Base-by-base conservation (phyloP, 2,797 vertebrate genomes). In the Tachyglossus aculeatus region DNA sequence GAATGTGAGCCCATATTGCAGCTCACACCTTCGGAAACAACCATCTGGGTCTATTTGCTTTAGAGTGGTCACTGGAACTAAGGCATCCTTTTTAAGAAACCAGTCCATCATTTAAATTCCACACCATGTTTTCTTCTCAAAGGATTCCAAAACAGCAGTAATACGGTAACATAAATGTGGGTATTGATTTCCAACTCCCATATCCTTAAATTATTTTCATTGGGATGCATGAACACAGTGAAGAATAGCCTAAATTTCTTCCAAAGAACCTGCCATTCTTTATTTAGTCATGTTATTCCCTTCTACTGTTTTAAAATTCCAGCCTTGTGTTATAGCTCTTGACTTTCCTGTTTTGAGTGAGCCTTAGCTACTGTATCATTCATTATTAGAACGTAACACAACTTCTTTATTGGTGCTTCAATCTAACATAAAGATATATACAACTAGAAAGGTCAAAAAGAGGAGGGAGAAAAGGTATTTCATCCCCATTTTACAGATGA, bases 21-120 rank as follows among this genome's bases (percentile, higher is more conserved):
- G 37, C 65, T 83, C 77, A 80, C 63, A 75, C 71, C 80, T 78
- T 56, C 21, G 54, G 37, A 71, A 45, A 50, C 47, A 43, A 38
- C 53, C 50, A 86, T 75, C 78, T 60, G 71, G 64, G 62, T 31
- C 68, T 80, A 81, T 59, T 67, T 14, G 61, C 54, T 59, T 43
- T 72, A 18, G 32, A 41, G 50, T 76, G 68, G 53, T 77, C 61
- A 44, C 48, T 61, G 73, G 55, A 27, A 63, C 43, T 40, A 44
- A 84, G 74, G 45, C 40, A 71, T 79, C 74, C 81, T 87, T 66
- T 71, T 67, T 69, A 79, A 60, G 2, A 4, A 45, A 25, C n/a
- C 52, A 60, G 14, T 21, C 11, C 3, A 25, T 43, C 9, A 64
- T 18, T 51, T 71, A 54, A 48, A 71, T 68, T 37, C 32, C 14